phyloP scores from a whole-genome alignment of 1,140 invertebrate species.

The Cherax quadricarinatus region DNA sequence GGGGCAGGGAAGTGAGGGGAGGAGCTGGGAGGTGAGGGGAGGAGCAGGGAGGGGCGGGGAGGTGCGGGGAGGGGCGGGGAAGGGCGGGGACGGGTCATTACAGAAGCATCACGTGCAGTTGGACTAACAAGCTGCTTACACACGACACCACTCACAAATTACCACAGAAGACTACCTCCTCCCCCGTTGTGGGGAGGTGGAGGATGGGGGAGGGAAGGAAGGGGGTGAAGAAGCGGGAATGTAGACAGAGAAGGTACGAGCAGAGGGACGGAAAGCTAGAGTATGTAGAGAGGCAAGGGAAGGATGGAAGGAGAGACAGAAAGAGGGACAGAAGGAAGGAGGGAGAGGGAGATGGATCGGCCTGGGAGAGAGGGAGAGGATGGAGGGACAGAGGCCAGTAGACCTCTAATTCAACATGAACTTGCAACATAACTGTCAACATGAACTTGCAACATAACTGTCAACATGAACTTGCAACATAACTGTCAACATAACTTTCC shows the following conservation, averaged over 20 bases:
- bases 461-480: no score
- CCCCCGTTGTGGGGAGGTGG: not conserved
- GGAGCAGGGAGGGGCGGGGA: not conserved
- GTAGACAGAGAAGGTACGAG: not conserved
- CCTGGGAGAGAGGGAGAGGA: not conserved
- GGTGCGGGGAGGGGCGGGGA: not conserved
- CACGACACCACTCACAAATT: conserved; percentile 15
- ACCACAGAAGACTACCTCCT: not conserved
- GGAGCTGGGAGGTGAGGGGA: not conserved
- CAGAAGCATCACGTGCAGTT: not conserved
- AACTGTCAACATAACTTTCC: no score
- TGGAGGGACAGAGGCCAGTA: conserved; percentile 11
- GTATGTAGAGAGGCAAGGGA: not conserved
- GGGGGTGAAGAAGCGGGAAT: conserved; percentile 1
- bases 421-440: not conserved
- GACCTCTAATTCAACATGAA: conserved; percentile 3
- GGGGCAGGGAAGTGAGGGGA: no score
- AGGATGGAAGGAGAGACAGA: not conserved
- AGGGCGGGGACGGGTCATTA: not conserved
- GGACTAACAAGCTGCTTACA: conserved; percentile 21
- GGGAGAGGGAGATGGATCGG: not conserved
- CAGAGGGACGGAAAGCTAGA: not conserved
- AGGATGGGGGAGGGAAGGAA: not conserved
- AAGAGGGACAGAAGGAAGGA: not conserved
- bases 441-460: conserved; percentile 2